These are phyloP conservation scores for Caenorhabditis plicata DNA, from an alignment of 2,888 invertebrate species.

Conservation along the genomic window DNA sequence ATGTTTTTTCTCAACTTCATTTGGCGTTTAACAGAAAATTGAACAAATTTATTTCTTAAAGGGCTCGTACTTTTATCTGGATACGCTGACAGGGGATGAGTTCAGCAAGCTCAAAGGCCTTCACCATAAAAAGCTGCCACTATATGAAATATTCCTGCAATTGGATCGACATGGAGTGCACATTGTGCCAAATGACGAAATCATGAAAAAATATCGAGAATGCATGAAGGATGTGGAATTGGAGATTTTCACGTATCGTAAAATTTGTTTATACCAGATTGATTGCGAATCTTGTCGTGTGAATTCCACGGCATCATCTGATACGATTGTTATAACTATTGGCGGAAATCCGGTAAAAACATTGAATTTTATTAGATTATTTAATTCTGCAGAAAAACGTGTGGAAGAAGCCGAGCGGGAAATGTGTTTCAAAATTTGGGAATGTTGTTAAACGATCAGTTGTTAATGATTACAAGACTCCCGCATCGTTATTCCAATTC, in stretches of 20 bases:
- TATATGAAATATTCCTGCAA: constrained; percentile 30
- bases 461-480: constrained; percentile 8
- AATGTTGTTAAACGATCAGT: constrained; percentile 14
- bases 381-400: constrained; percentile 14
- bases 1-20: too few species aligned
- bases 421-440: constrained; percentile 16
- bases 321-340: constrained; percentile 30
- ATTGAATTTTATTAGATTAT: neutral
- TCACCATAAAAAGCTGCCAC: constrained; percentile 39
- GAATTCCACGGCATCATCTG: constrained; percentile 33
- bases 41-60: constrained; percentile 4
- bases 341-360: constrained; percentile 23
- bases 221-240: constrained; percentile 28
- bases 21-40: neutral
- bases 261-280: constrained; percentile 40
- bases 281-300: constrained; percentile 37
- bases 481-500: constrained; percentile 37
- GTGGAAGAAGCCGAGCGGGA: constrained; percentile 13
- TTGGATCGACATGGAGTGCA: constrained; percentile 46
- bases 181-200: constrained; percentile 35
- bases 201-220: constrained; percentile 36
- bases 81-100: constrained; percentile 45
- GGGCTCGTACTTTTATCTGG: constrained; percentile 36
- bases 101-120: constrained; percentile 42
- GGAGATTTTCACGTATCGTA: constrained; percentile 35